phyloP scores from a whole-genome alignment of 2,888 invertebrate species.

The Amaurobius ferox region DNA sequence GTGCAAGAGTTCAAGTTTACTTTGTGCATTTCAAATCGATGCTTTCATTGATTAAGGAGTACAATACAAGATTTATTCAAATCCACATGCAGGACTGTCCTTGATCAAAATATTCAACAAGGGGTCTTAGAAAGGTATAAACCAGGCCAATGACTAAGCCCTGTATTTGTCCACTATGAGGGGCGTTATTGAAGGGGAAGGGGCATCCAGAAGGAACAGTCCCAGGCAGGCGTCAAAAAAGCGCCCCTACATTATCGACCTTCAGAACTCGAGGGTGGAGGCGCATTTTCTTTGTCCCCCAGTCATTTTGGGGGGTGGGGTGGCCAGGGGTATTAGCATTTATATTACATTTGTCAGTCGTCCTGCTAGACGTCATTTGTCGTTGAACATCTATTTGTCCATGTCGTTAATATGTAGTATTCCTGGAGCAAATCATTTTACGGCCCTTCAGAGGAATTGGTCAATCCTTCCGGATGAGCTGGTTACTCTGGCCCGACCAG shows the following conservation, averaged over 20 bases:
- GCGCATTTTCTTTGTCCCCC: not conserved
- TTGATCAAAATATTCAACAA: not conserved
- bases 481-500: slow-evolving; percentile 25
- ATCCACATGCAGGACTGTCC: not conserved
- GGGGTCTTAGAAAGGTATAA: not conserved
- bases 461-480: slow-evolving; percentile 50
- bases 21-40: too few relatives aligned
- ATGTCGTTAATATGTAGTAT: slow-evolving; percentile 29
- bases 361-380: slow-evolving; percentile 42
- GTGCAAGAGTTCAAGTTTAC: too few relatives aligned
- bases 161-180: not conserved
- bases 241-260: slow-evolving; percentile 19
- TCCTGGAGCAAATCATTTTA: slow-evolving; percentile 10
- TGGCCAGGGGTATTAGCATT: slow-evolving; percentile 59
- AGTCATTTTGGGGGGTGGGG: slow-evolving; percentile 46
- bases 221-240: not conserved
- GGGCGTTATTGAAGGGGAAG: not conserved
- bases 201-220: slow-evolving; percentile 1
- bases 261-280: slow-evolving; percentile 2
- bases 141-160: not conserved
- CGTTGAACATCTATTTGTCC: slow-evolving; percentile 47
- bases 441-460: slow-evolving; percentile 38
- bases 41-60: too few relatives aligned
- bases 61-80: too few relatives aligned
- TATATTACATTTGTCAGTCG: slow-evolving; percentile 64